Evolutionary conservation across 2,888 invertebrate species (phyloP), one percentile per base, ranked within the genome.

Genomic region (Halictus quadricinctus): DNA sequence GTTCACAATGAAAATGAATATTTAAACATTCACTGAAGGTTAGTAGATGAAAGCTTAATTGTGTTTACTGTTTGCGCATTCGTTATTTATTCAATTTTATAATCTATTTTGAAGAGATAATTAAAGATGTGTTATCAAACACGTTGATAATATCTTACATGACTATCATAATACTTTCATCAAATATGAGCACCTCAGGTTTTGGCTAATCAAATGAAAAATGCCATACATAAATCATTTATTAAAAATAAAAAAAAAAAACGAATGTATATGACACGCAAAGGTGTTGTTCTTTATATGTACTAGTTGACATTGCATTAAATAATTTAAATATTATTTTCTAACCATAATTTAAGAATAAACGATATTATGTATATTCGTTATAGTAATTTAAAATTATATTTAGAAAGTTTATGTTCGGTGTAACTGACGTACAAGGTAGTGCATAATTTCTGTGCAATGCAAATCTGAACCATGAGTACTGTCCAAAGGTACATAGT

Each of bases 401-500:
- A 48, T 69, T 83, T 81, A 72, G 2, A 50, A 83, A n/a, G 29
- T 72, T 66, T 64, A 77, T 60, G 64, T 29, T 58, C 10, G 58
- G 58, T 58, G n/a, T n/a, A 58, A 58, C n/a, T n/a, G 10, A 21
- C 10, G n/a, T 58, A 58, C 58, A 64, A 64, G 2, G 48, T 69
- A 66, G 73, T 18, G 58, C 69, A 41, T 70, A 80, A 58, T 25
- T 50, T 69, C 48, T 12, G 13, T 60, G 58, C 21, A 41, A 76
- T 46, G 46, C 0, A 13, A 76, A 58, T 25, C 48, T 70, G 18
- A 46, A 46, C 36, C n/a, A 54, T 46, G 25, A 76, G 21, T 81
- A 72, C 78, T 75, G 70, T 74, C 78, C 78, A 64, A 78, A 84
- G 83, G 83, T 83, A 83, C 77, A n/a, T 48, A 48, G 43, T 69